Percentiles rank a stretch among this genome's conserved stretches.
phyloP scores from a whole-genome alignment of 1,140 invertebrate genomes.

The Hypothenemus hampei region DNA sequence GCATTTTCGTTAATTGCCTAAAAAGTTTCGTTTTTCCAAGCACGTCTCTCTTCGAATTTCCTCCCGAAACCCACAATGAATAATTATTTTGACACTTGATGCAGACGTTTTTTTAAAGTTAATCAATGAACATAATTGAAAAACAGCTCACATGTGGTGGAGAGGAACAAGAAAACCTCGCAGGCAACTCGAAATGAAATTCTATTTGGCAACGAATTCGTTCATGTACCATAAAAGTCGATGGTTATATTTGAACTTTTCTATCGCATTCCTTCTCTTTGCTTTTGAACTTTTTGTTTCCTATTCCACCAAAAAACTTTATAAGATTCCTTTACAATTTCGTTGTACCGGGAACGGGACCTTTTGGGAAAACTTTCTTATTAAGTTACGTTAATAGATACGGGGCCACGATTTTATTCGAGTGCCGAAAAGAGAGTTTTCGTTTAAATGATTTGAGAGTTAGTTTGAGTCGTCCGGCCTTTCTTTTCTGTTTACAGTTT shows the following conservation, averaged over 20 bases:
- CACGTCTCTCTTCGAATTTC: neutral
- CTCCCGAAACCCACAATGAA: neutral
- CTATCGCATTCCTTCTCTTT: conserved; percentile 1
- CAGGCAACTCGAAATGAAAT: conserved; percentile 10
- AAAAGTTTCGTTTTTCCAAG: conserved; percentile 1
- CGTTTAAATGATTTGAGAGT: conserved; percentile 6
- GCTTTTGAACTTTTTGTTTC: conserved; percentile 7
- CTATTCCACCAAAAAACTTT: conserved; percentile 6
- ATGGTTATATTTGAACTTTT: conserved; percentile 16
- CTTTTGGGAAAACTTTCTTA: conserved; percentile 13
- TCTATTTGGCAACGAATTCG: conserved; percentile 10
- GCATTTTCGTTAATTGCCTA: conserved; percentile 3
- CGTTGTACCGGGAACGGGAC: neutral
- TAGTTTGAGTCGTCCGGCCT: neutral
- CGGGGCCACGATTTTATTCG: conserved; percentile 6
- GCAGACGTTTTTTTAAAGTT: too few species aligned
- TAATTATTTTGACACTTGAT: conserved; percentile 8
- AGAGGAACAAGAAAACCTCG: neutral
- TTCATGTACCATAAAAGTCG: conserved; percentile 14
- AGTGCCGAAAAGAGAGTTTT: neutral
- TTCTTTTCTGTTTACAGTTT: too few species aligned
- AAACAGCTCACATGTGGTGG: neutral
- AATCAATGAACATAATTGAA: too few species aligned
- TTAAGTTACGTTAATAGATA: conserved; percentile 19
- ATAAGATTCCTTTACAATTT: conserved; percentile 12